These are phyloP conservation scores for Emydocephalus ijimae DNA, from an alignment of 2,113 vertebrate species.

Conservation along the genomic window DNA sequence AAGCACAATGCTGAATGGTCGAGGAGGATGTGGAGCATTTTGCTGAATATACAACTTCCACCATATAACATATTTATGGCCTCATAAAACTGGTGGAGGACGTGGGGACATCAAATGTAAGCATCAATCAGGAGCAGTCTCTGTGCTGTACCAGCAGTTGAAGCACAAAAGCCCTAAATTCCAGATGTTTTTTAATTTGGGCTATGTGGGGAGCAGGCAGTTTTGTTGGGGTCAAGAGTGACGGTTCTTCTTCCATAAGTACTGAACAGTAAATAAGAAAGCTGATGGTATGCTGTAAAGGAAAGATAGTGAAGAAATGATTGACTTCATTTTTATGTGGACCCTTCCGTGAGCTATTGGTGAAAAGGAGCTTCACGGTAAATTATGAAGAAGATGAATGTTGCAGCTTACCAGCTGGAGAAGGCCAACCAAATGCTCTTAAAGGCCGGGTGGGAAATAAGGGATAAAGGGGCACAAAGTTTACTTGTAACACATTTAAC, in stretches of 20 bases:
- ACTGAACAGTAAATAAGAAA: slow-evolving; percentile 27
- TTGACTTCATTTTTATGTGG: slow-evolving; percentile 38
- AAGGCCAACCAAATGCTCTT: slow-evolving; percentile 47
- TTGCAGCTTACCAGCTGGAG: slow-evolving; percentile 50
- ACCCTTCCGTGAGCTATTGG: slow-evolving; percentile 26
- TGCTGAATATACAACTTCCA: slow-evolving; percentile 14
- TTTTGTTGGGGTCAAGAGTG: slow-evolving; percentile 36
- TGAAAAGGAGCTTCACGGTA: slow-evolving; percentile 45
- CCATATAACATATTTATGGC: background rate
- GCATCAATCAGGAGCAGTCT: slow-evolving; percentile 22
- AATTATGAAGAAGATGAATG: slow-evolving; percentile 50
- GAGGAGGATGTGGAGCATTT: background rate
- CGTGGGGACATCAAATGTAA: slow-evolving; percentile 11
- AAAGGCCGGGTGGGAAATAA: background rate
- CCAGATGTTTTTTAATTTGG: slow-evolving; percentile 25
- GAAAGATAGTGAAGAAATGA: slow-evolving; percentile 23
- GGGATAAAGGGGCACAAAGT: slow-evolving; percentile 3
- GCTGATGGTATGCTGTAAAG: slow-evolving; percentile 14
- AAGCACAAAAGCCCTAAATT: slow-evolving; percentile 3
- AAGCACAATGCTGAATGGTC: background rate
- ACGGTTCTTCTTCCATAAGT: background rate
- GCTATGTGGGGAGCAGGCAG: slow-evolving; percentile 33
- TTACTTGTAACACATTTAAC: slow-evolving; percentile 25
- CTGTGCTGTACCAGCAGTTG: background rate
- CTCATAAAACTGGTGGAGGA: slow-evolving; percentile 1